Evolutionary conservation across 1,140 invertebrate genomes (phyloP), one percentile per base, ranked within the genome.

Genomic region (Panagrolaimus sp.): DNA sequence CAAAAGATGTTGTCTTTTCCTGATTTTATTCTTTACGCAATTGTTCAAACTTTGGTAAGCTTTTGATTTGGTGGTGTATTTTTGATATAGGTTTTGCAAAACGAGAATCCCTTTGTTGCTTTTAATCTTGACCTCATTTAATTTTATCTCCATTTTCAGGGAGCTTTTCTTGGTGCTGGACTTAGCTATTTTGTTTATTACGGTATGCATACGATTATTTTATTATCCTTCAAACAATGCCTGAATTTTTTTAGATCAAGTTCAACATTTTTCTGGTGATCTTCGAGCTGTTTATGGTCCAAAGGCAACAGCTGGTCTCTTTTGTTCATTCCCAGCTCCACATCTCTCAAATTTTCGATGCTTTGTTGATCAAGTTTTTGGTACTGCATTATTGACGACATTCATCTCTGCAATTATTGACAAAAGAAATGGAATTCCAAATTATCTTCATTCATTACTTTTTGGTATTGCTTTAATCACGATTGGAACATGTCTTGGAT

Each of bases 321-420:
- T 86, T 78, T 83, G 86, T 24, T 88, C 88, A 2, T 88, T 87
- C 76, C 88, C 88, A 6, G 78, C 83, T 32, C 45, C 72, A 15
- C 84, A 84, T 71, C 78, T 88, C 8, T 80, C 85, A 8, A 79
- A 84, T 28, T 72, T 69, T 45, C 85, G 82, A 46, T 83, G 82
- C 10, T 76, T 88, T 45, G 75, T 83, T n/a, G 87, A 87, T 77
- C 87, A 74, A 83, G 76, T 89, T 21, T 79, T 88, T 43, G 87
- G 86, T 10, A 89, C 88, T 2, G 85, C 83, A 4, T 67, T 89
- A 32, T 73, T 89, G 21, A 72, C 88, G 67, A 77, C 88, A 1
- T 84, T 84, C 48, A 81, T 89, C 10, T 78, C 86, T 71, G 87
- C 86, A 43, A 85, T 89, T 46, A 86, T 84, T 5, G 88, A 89